phyloP scores from a whole-genome alignment of 2,888 invertebrate genomes.

The Cremastinae sp. region DNA sequence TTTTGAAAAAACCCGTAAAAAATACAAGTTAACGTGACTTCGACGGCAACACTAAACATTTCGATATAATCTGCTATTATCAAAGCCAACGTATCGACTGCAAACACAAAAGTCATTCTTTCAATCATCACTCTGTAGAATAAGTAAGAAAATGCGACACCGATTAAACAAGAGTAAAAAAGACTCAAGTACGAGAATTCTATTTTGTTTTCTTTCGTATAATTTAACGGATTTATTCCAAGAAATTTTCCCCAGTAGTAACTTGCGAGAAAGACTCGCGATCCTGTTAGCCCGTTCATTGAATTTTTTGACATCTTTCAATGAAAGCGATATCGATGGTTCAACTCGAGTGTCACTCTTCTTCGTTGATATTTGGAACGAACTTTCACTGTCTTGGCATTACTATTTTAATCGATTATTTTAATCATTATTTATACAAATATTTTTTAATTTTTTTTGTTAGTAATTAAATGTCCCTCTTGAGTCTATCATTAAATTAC shows the following conservation, averaged over 20 bases:
- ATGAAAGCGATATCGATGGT: neutral
- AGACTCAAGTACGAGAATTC: slow-evolving; percentile 36
- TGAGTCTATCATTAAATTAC: too few relatives aligned
- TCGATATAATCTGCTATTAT: slow-evolving; percentile 11
- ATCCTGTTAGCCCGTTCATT: neutral
- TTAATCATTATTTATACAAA: too few relatives aligned
- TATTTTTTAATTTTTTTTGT: too few relatives aligned
- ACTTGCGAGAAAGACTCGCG: slow-evolving; percentile 14
- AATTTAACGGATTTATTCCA: slow-evolving; percentile 36
- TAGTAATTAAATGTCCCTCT: too few relatives aligned
- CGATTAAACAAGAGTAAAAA: slow-evolving; percentile 33
- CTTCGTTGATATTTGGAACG: neutral
- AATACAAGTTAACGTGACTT: slow-evolving; percentile 26
- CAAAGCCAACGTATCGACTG: slow-evolving; percentile 36
- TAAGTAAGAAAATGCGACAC: neutral
- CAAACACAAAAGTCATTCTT: neutral
- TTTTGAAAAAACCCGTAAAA: slow-evolving; percentile 29
- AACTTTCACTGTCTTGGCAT: neutral
- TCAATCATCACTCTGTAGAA: slow-evolving; percentile 4
- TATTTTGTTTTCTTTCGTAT: slow-evolving; percentile 23
- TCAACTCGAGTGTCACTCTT: neutral
- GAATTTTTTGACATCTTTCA: slow-evolving; percentile 7
- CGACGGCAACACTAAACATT: neutral
- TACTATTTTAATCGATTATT: neutral
- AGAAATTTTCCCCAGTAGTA: slow-evolving; percentile 47